phyloP scores from a whole-genome alignment of 2,888 invertebrate species.

The Neoscelio sp. region DNA sequence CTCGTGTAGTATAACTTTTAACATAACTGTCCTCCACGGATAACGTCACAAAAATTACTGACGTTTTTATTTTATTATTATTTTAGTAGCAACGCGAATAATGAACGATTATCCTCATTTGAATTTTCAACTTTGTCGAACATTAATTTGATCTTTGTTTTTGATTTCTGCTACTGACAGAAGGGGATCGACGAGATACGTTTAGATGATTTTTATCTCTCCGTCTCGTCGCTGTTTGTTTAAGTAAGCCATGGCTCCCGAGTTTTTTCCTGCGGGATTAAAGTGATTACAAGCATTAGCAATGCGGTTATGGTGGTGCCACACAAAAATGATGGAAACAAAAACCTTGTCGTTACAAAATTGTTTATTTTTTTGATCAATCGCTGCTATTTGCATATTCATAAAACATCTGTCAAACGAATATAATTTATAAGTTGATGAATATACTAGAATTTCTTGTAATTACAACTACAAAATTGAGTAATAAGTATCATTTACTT shows the following conservation, averaged over 20 bases:
- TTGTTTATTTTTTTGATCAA: slow-evolving; percentile 50
- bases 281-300: slow-evolving; percentile 71
- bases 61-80: no score
- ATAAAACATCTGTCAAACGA: slow-evolving; percentile 18
- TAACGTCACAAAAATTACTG: no score
- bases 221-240: slow-evolving; percentile 73
- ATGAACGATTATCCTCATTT: not conserved
- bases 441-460: no score
- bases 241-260: slow-evolving; percentile 74
- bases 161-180: slow-evolving; percentile 26
- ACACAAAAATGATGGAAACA: slow-evolving; percentile 64
- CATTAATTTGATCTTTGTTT: slow-evolving; percentile 30
- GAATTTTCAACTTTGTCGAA: not conserved
- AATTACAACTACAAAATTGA: no score
- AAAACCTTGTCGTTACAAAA: slow-evolving; percentile 49
- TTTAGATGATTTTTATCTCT: slow-evolving; percentile 62
- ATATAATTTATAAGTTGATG: not conserved
- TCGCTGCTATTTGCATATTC: slow-evolving; percentile 15
- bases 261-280: slow-evolving; percentile 63
- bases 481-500: no score
- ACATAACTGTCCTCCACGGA: no score
- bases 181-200: slow-evolving; percentile 56
- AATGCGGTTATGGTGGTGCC: slow-evolving; percentile 73
- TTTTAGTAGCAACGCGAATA: no score
- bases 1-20: no score